These are phyloP conservation scores for Eolophus roseicapilla DNA, from an alignment of 2,113 vertebrate genomes.

Conservation along the genomic window DNA sequence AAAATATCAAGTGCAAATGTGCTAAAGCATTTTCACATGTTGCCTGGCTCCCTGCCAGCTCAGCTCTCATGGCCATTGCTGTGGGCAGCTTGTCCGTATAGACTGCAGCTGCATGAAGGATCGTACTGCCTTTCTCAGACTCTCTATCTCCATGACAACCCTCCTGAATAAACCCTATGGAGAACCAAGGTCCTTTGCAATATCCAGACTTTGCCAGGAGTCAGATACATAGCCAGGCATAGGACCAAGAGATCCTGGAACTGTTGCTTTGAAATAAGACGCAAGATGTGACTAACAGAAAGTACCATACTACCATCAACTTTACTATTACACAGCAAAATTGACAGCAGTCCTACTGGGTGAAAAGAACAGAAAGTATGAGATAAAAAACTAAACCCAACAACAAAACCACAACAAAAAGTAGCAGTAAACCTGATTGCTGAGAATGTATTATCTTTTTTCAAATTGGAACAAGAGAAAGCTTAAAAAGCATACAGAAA, in stretches of 20 bases:
- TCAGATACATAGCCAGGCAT: rapidly evolving
- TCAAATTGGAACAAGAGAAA: neutral
- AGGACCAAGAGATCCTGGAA: neutral
- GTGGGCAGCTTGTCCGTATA: neutral
- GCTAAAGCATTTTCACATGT: neutral
- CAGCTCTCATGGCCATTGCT: neutral
- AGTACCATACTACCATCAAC: neutral
- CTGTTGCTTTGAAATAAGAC: neutral
- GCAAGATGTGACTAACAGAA: neutral
- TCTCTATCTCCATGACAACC: neutral
- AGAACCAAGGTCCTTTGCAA: neutral
- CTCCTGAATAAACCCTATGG: neutral
- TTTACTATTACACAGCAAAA: neutral
- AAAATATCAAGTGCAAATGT: neutral
- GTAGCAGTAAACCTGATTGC: neutral
- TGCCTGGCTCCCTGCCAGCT: neutral
- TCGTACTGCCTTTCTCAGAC: neutral
- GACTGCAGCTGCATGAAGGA: neutral
- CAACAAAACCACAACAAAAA: neutral
- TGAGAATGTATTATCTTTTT: neutral
- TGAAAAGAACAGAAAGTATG: neutral
- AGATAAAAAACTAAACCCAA: neutral
- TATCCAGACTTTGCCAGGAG: neutral
- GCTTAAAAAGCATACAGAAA: neutral
- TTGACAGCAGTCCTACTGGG: neutral